These are phyloP conservation scores for Drosophila kikkawai DNA, from an alignment of 1,140 invertebrate genomes.

Conservation along the genomic window DNA sequence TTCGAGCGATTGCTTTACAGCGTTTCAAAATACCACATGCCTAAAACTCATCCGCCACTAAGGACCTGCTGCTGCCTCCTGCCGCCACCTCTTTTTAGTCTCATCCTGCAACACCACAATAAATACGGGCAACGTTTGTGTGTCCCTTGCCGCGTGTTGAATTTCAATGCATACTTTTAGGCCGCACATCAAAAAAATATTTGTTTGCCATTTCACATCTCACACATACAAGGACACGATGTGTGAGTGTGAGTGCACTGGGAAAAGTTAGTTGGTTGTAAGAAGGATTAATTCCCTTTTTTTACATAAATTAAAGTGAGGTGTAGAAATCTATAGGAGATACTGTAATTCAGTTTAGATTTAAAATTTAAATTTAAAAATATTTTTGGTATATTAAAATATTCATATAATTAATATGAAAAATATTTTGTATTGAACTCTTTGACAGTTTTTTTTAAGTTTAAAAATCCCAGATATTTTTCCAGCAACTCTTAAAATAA, in stretches of 20 bases:
- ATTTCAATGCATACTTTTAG: constrained; percentile 81
- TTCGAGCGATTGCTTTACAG: constrained; percentile 61
- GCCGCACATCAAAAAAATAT: constrained; percentile 67
- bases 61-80: background rate
- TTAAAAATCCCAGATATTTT: background rate
- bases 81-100: background rate
- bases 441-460: background rate
- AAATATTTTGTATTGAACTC: too few relatives aligned
- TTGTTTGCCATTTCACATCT: constrained; percentile 78
- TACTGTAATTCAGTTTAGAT: background rate
- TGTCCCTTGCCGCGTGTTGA: constrained; percentile 72
- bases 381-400: background rate
- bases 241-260: constrained; percentile 15
- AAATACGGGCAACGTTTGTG: constrained; percentile 33
- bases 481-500: background rate
- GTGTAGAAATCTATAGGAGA: background rate
- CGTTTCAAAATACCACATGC: constrained; percentile 32
- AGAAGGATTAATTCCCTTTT: background rate
- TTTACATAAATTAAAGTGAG: background rate
- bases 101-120: constrained; percentile 20
- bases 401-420: too few relatives aligned
- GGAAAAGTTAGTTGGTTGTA: background rate
- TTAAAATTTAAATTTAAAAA: background rate
- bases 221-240: constrained; percentile 24
- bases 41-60: constrained; percentile 1